Conservation (phyloP, 2,888 invertebrate genomes). For the Harpagoxenus sublaevis region DNA sequence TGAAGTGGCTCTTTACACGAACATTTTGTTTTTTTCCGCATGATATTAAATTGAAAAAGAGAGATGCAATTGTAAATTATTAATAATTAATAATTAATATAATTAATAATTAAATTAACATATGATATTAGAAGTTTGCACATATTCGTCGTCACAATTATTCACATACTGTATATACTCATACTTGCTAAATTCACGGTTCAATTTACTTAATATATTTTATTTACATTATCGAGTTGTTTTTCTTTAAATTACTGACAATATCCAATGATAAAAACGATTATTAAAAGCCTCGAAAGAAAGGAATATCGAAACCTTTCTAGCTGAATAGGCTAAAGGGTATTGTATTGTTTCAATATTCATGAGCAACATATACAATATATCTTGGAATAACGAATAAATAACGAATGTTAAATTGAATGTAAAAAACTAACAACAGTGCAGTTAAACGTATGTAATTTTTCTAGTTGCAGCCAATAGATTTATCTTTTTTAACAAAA, state of each 20-base stretch:
- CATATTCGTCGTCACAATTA: not conserved
- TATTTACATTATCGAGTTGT: not conserved
- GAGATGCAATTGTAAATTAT: not conserved
- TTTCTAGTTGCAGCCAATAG: not conserved
- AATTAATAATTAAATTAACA: not conserved
- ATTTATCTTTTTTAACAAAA: not conserved
- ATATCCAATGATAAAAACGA: not conserved
- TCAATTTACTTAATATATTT: not conserved
- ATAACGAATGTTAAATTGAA: conserved; percentile 13
- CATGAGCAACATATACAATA: conserved; percentile 5
- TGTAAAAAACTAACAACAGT: not conserved
- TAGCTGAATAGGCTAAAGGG: not conserved
- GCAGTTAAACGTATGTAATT: not conserved
- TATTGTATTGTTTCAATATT: not conserved
- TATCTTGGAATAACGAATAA: not conserved
- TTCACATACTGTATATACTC: not conserved
- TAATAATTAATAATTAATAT: not conserved
- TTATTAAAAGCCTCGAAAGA: conserved; percentile 5
- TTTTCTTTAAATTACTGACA: not conserved
- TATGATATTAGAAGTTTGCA: not conserved
- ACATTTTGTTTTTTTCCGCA: not conserved
- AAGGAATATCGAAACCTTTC: not conserved
- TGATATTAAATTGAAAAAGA: not conserved
- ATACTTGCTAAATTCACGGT: not conserved
- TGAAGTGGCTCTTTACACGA: not conserved